A percentile compares a stretch with the other conserved stretches of the same genome.
Conservation (phyloP, 2,888 invertebrate species). For the Crematogaster levior region DNA sequence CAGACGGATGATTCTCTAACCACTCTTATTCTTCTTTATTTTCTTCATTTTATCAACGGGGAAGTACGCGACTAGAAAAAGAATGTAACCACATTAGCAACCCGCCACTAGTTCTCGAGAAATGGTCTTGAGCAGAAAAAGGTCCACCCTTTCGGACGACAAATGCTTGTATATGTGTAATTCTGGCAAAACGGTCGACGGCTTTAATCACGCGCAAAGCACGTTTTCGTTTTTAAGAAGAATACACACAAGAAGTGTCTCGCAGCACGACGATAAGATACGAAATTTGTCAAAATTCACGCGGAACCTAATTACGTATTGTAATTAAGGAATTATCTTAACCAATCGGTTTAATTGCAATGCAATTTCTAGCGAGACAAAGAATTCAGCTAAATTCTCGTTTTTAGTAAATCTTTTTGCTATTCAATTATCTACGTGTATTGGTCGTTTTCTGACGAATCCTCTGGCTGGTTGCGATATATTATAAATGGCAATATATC, state of each 20-base stretch:
- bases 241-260: neutral
- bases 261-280: conserved; percentile 6
- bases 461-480: neutral
- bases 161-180: conserved; percentile 45
- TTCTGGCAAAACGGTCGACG: conserved; percentile 40
- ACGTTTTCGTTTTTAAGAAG: conserved; percentile 7
- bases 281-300: neutral
- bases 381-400: neutral
- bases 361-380: neutral
- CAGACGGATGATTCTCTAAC: conserved; percentile 48
- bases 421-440: neutral
- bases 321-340: conserved; percentile 30
- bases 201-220: conserved; percentile 38
- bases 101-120: conserved; percentile 39
- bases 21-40: conserved; percentile 51
- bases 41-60: conserved; percentile 46
- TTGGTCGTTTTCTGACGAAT: neutral
- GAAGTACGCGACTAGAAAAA: conserved; percentile 36
- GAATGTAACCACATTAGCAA: conserved; percentile 53
- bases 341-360: neutral
- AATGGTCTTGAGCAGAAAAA: conserved; percentile 35
- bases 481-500: conserved; percentile 41
- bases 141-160: conserved; percentile 35
- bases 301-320: neutral
- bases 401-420: neutral